A percentile compares a stretch with the other conserved stretches of the same genome.
phyloP scores from a whole-genome alignment of 2,113 vertebrate genomes.

The Brachypodius melanocephalos region DNA sequence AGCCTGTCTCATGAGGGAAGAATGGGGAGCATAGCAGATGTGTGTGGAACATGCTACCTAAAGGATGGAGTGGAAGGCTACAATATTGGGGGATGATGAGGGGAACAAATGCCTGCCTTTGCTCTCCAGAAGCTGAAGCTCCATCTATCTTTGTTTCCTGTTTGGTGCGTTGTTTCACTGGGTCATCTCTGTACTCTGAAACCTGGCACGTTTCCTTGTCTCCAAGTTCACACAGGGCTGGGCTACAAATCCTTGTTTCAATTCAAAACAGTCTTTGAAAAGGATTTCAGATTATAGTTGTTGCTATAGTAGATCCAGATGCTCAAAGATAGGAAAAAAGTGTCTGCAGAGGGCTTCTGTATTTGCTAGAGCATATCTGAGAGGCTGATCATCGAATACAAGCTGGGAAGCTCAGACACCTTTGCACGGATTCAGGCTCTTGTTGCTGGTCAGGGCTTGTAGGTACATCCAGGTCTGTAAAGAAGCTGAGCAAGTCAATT shows the following conservation, averaged over 20 bases:
- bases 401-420: background rate
- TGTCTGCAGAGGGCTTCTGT: background rate
- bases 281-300: background rate
- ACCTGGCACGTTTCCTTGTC: fast-evolving
- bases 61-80: background rate
- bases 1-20: background rate
- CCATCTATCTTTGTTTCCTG: background rate
- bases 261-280: background rate
- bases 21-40: background rate
- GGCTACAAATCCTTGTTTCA: background rate
- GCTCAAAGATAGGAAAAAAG: background rate
- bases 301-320: background rate
- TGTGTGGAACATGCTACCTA: background rate
- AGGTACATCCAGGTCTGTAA: background rate
- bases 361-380: background rate
- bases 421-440: background rate
- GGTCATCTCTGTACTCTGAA: background rate
- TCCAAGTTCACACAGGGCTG: background rate
- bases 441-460: background rate
- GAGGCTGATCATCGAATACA: background rate
- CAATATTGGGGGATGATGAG: background rate
- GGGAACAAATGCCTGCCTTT: background rate
- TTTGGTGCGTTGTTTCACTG: background rate
- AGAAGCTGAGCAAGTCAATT: background rate
- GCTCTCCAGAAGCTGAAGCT: background rate